These are phyloP conservation scores for Phrixothrix hirtus DNA, from an alignment of 2,888 invertebrate species.

Conservation along the genomic window DNA sequence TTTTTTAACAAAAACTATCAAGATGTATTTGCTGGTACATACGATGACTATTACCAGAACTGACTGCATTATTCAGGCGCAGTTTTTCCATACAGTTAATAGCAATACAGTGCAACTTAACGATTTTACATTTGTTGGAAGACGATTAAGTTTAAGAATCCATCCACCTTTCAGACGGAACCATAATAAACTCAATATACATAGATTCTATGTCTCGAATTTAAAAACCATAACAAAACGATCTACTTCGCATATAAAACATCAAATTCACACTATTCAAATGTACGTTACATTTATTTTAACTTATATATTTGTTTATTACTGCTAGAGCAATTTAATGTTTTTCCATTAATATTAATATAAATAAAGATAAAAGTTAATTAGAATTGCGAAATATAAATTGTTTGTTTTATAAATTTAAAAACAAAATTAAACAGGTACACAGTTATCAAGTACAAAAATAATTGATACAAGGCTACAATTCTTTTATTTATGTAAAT, in stretches of 20 bases:
- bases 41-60: constrained; percentile 56
- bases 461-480: no score
- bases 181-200: constrained; percentile 42
- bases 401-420: not conserved
- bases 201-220: constrained; percentile 41
- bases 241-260: constrained; percentile 48
- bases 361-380: no score
- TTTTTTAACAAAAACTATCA: constrained; percentile 10
- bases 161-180: constrained; percentile 42
- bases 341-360: no score
- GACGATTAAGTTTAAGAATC: constrained; percentile 44
- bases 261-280: constrained; percentile 51
- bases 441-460: no score
- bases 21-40: constrained; percentile 53
- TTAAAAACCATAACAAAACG: constrained; percentile 49
- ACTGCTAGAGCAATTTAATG: no score
- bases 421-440: not conserved
- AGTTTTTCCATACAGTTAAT: constrained; percentile 54
- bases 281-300: no score
- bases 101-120: constrained; percentile 34
- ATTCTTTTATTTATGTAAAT: no score
- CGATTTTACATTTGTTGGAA: constrained; percentile 45
- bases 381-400: no score
- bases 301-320: no score
- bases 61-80: constrained; percentile 54